Evolutionary conservation across 2,113 vertebrate genomes (phyloP).

Genomic region (Lophius piscatorius): DNA sequence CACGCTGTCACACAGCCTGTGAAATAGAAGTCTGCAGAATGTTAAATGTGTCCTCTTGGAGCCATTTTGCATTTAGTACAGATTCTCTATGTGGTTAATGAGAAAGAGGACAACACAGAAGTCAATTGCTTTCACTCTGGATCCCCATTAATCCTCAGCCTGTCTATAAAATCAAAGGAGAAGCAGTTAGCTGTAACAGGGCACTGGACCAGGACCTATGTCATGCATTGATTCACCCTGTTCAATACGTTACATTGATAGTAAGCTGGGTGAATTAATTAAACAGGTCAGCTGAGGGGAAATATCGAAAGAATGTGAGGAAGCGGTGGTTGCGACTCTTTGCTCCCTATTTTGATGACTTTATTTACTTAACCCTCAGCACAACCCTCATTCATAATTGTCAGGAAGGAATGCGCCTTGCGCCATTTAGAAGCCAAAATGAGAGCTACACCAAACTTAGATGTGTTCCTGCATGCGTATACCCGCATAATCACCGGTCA

Average conservation of each 20-base stretch:
- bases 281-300: constrained; percentile 19
- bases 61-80: constrained; percentile 18
- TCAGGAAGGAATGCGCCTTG: constrained; percentile 57
- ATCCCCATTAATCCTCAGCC: constrained; percentile 70
- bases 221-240: constrained; percentile 56
- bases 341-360: constrained; percentile 56
- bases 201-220: constrained; percentile 57
- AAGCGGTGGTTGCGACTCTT: constrained; percentile 11
- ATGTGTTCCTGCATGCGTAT: constrained; percentile 31
- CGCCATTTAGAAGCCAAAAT: constrained; percentile 50
- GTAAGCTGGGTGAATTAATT: constrained; percentile 53
- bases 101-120: constrained; percentile 36
- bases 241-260: constrained; percentile 67
- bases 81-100: constrained; percentile 34
- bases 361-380: constrained; percentile 67
- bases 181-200: constrained; percentile 66
- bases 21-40: neutral
- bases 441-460: constrained; percentile 54
- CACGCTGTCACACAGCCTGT: neutral
- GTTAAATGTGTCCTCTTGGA: constrained; percentile 16
- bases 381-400: constrained; percentile 67
- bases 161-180: constrained; percentile 73
- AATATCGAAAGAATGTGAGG: constrained; percentile 2
- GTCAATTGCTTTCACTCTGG: constrained; percentile 52
- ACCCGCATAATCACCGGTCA: constrained; percentile 59